Base-by-base conservation (phyloP, 2,888 invertebrate species). In the Luperina nickerlii region DNA sequence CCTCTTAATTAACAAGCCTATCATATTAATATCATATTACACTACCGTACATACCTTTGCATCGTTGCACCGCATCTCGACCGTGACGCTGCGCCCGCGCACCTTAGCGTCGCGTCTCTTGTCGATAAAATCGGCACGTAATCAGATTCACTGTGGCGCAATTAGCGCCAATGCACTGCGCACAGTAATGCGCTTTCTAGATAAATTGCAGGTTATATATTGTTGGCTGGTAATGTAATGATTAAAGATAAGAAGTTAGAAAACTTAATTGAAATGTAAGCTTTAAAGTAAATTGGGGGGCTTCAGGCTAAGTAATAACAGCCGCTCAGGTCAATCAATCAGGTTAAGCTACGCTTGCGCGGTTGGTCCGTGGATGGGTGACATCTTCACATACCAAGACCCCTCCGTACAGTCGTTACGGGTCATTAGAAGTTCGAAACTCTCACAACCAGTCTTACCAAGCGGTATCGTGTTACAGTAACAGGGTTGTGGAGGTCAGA, bases 21-120 rank as follows among this genome's bases (percentile, higher is more conserved):
- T 68, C 27, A 54, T 27, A 68, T 24, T 48, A 62, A 69, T 69
- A 66, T 27, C 69, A 45, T 78, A 86, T 63, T n/a, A 38, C 38
- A 75, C 78, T 74, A 32, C 66, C 38, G 66, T 38, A 65, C 57
- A 73, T 68, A 78, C 81, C 87, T 78, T 72, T 84, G 78, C 66
- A 85, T 69, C 63, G 84, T 60, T 84, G 76, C 68, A 76, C 54
- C 72, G 67, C 77, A 87, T 78, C 79, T 81, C 88, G 69, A 84
- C 89, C 90, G 77, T 85, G 89, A 90, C 88, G 74, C 13, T 65
- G 77, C 72, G 73, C 87, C 38, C 1, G 79, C 66, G 60, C 67
- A 42, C 15, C 6, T 5, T 38, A 27, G 51, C 69, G 18, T 66
- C n/a, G 18, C 67, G 2, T 74, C 38, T 48, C 81, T 70, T 78